Evolutionary conservation across 2,888 invertebrate species (phyloP).

Genomic region (Hypomecis atomaria): DNA sequence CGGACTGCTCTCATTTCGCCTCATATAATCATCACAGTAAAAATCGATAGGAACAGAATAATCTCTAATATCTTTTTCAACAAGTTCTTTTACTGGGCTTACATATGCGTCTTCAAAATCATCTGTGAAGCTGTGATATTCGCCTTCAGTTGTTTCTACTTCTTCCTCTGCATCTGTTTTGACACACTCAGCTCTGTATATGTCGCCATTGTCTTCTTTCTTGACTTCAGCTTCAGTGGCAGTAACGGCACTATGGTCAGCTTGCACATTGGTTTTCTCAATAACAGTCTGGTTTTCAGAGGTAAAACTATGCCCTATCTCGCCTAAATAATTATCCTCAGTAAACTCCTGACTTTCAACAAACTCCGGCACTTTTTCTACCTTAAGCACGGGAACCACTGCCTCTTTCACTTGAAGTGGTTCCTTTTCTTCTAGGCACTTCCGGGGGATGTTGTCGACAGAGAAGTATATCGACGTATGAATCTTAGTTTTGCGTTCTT

Average conservation of each 20-base stretch:
- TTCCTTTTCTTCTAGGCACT: slow-evolving; percentile 53
- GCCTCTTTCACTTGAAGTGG: slow-evolving; percentile 61
- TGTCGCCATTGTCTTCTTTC: slow-evolving; percentile 20
- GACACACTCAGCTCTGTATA: slow-evolving; percentile 49
- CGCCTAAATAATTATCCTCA: slow-evolving; percentile 74
- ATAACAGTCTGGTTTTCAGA: slow-evolving; percentile 64
- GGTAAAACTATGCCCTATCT: slow-evolving; percentile 65
- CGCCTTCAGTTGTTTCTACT: slow-evolving; percentile 68
- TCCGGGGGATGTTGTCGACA: slow-evolving; percentile 64
- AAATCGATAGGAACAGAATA: slow-evolving; percentile 77
- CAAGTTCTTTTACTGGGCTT: slow-evolving; percentile 76
- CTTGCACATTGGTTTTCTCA: slow-evolving; percentile 8
- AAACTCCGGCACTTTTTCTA: slow-evolving; percentile 60
- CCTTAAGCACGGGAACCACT: slow-evolving; percentile 59
- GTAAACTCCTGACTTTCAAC: slow-evolving; percentile 77
- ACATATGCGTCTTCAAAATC: slow-evolving; percentile 73
- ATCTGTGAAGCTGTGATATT: slow-evolving; percentile 78
- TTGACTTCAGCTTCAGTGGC: slow-evolving; percentile 28
- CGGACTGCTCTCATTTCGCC: slow-evolving; percentile 53
- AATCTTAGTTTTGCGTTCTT: slow-evolving; percentile 38
- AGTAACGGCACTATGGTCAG: slow-evolving; percentile 6
- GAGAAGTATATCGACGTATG: slow-evolving; percentile 57
- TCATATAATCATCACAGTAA: slow-evolving; percentile 71
- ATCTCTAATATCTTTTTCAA: slow-evolving; percentile 78
- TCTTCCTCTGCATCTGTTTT: slow-evolving; percentile 46